Percentiles rank a stretch among this genome's conserved stretches.
These are phyloP conservation scores for Peromyscus melanophrys DNA, from an alignment of 2,797 vertebrate genomes.

Conservation along the genomic window DNA sequence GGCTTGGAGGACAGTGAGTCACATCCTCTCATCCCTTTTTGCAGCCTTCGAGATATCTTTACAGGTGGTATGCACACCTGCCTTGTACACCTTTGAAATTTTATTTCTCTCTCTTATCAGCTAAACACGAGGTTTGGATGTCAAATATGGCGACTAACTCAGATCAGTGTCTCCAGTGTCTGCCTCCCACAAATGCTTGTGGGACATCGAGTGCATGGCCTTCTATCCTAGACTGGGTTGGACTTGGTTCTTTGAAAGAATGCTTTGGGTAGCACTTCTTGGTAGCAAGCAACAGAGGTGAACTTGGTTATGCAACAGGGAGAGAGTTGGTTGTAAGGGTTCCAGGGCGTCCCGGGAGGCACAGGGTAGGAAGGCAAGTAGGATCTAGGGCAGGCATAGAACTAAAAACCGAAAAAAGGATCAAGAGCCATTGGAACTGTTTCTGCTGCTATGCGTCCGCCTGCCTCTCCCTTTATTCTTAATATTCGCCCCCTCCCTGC, in stretches of 20 bases:
- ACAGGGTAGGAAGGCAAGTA: not conserved
- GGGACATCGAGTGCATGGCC: not conserved
- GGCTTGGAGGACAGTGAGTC: not conserved
- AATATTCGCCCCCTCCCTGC: not conserved
- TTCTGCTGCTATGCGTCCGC: not conserved
- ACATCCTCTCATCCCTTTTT: not conserved
- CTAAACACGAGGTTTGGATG: not conserved
- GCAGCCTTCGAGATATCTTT: not conserved
- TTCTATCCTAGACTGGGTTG: not conserved
- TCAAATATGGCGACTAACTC: slow-evolving; percentile 42
- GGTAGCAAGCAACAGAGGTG: slow-evolving; percentile 49
- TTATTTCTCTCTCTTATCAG: slow-evolving; percentile 32
- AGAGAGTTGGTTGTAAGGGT: not conserved
- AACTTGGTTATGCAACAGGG: not conserved
- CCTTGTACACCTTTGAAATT: not conserved
- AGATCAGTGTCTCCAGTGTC: not conserved
- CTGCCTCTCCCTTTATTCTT: not conserved
- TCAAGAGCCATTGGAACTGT: not conserved
- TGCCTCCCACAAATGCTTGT: slow-evolving; percentile 5
- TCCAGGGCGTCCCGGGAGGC: not conserved
- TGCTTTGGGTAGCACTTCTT: slow-evolving; percentile 49
- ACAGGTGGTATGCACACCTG: not conserved
- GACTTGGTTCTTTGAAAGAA: slow-evolving; percentile 11
- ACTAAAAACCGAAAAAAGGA: not conserved
- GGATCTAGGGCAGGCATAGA: not conserved